Evolutionary conservation across 2,113 vertebrate species (phyloP), one percentile per base, ranked within the genome.

Genomic region (Irena cyanogastra): DNA sequence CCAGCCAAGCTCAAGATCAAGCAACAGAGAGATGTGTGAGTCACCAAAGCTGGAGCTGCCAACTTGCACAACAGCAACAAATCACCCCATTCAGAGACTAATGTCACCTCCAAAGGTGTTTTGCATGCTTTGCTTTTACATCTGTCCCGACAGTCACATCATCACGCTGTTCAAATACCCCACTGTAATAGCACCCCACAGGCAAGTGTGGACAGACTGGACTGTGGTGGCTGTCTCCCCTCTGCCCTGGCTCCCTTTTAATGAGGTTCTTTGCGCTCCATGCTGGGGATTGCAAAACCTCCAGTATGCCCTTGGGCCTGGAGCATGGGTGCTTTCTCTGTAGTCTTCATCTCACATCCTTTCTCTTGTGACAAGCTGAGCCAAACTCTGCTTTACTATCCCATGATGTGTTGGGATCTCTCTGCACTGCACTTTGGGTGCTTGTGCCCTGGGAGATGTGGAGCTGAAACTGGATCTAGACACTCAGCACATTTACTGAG

Each of bases 401-500:
- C 1, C 23, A 6, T 1, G 35, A 49, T 6, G 30, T 4, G 52
- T 19, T 80, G 72, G 56, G 59, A 78, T 44, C n/a, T 69, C 37
- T 68, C 49, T 33, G 78, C 42, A 33, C 28, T 56, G 74, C 33
- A 11, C 41, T 53, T 69, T 1, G 27, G 20, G 52, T 1, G 2
- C 31, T 21, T 35, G 37, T 37, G n/a, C 33, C 60, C 5, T 2
- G 1, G 50, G 50, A 89, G 64, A 21, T 10, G 28, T 5, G 20
- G 13, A 72, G 49, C 17, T 82, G 42, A 54, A 80, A 47, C 22
- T 3, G 19, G 47, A 68, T 24, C 23, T 50, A 42, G 30, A 41
- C 30, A 60, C 10, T 4, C 26, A 35, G 16, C 1, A 6, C 2
- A 0, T 69, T 39, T 66, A 53, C 28, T 30, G 20, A 11, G 42